phyloP scores from a whole-genome alignment of 2,888 invertebrate species.

The Catocala sponsa region DNA sequence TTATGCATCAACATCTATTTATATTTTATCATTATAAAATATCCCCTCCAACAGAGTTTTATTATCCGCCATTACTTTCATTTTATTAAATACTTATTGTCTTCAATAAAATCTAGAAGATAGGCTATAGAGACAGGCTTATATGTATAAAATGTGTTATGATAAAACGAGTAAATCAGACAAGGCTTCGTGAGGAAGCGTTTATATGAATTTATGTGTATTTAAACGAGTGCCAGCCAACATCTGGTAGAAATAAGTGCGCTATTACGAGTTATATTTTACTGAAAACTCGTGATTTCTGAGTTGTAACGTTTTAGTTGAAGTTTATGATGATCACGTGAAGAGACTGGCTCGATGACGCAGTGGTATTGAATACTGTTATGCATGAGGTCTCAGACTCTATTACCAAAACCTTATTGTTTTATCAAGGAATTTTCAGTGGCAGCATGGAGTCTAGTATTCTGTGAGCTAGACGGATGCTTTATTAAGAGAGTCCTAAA shows the following conservation, averaged over 20 bases:
- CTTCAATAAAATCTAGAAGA: slow-evolving; percentile 79
- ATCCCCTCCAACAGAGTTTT: slow-evolving; percentile 17
- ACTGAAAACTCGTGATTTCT: slow-evolving; percentile 1
- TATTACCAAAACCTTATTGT: too few relatives aligned
- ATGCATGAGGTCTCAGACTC: too few relatives aligned
- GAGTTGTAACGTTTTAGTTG: neutral
- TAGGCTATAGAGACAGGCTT: slow-evolving; percentile 66
- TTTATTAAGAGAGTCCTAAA: too few relatives aligned
- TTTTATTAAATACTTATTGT: slow-evolving; percentile 83
- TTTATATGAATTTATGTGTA: slow-evolving; percentile 60
- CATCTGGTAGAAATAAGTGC: slow-evolving; percentile 41
- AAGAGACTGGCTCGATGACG: too few relatives aligned
- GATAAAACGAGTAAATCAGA: slow-evolving; percentile 65
- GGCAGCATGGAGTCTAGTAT: too few relatives aligned
- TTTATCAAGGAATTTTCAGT: too few relatives aligned
- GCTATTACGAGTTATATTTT: slow-evolving; percentile 31
- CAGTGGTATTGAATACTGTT: too few relatives aligned
- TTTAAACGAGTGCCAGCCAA: slow-evolving; percentile 45
- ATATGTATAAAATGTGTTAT: slow-evolving; percentile 41
- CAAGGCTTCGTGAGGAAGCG: slow-evolving; percentile 45
- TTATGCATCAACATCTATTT: neutral
- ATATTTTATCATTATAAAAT: slow-evolving; percentile 32
- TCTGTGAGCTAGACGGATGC: too few relatives aligned
- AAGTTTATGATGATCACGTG: too few relatives aligned
- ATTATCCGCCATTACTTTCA: slow-evolving; percentile 58